These are phyloP conservation scores for Biston stratarius DNA, from an alignment of 2,888 invertebrate genomes.

Conservation along the genomic window DNA sequence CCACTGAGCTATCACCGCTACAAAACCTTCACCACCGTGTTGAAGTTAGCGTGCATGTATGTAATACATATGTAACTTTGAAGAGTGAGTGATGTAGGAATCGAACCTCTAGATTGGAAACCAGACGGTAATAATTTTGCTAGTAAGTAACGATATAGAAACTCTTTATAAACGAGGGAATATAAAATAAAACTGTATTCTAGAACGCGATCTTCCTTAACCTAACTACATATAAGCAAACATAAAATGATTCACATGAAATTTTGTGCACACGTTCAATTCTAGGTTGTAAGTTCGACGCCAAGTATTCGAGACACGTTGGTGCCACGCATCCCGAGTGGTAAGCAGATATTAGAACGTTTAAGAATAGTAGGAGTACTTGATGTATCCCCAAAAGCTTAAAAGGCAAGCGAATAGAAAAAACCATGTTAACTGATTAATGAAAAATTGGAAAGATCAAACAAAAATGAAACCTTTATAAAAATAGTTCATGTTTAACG, in stretches of 20 bases:
- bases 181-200: neutral
- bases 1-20: too few species aligned
- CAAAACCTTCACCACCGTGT: too few species aligned
- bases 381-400: constrained; percentile 11
- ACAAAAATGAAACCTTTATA: neutral
- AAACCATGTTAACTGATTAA: too few species aligned
- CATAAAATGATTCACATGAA: neutral
- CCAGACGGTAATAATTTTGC: too few species aligned
- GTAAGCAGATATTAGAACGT: constrained; percentile 8
- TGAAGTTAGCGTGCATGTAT: too few species aligned
- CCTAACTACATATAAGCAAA: neutral
- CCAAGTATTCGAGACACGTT: constrained; percentile 27
- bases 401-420: neutral
- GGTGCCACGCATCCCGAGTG: constrained; percentile 27
- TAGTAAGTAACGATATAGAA: neutral
- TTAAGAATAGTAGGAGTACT: neutral
- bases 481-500: too few species aligned
- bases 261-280: constrained; percentile 25
- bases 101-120: too few species aligned
- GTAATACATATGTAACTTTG: too few species aligned
- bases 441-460: too few species aligned
- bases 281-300: constrained; percentile 11
- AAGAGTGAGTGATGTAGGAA: too few species aligned
- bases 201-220: neutral
- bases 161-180: too few species aligned